Percentiles rank a stretch among this genome's conserved stretches.
Evolutionary conservation across 2,797 vertebrate genomes (phyloP).

Genomic region (Xerus rutilus): DNA sequence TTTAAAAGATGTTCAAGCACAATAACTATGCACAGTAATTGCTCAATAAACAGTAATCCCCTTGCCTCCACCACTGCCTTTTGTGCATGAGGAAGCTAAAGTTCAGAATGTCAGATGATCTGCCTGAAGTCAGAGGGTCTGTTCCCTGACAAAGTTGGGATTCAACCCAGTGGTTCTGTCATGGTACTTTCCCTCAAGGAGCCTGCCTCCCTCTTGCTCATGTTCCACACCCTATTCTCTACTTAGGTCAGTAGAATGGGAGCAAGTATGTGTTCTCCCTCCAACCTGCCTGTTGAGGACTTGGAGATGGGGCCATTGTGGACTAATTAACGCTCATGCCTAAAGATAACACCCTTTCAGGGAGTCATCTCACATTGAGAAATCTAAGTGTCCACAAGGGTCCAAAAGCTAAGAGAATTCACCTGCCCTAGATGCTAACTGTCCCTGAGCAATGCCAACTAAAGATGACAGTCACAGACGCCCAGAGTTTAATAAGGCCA

Average conservation of each 20-base stretch:
- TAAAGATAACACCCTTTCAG: neutral
- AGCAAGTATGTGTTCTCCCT: neutral
- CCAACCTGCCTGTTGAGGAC: neutral
- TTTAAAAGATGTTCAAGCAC: neutral
- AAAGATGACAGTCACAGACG: neutral
- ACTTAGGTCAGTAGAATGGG: neutral
- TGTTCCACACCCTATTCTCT: fast-evolving
- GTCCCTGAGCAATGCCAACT: neutral
- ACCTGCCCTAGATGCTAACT: neutral
- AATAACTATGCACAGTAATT: neutral
- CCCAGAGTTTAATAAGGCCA: neutral
- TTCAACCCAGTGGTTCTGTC: neutral
- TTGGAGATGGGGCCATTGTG: neutral
- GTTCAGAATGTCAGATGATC: neutral
- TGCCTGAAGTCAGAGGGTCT: neutral
- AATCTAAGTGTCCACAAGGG: neutral
- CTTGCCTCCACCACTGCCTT: neutral
- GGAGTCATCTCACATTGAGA: neutral
- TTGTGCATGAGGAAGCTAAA: neutral
- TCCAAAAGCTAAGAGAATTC: slow-evolving; percentile 1
- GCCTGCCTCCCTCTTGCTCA: neutral
- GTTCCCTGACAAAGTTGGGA: neutral
- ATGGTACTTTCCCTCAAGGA: too few species aligned
- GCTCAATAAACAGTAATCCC: neutral
- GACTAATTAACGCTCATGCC: neutral